Evolutionary conservation across 2,113 vertebrate species (phyloP), one percentile per base, ranked within the genome.

Genomic region (Macrotus californicus): DNA sequence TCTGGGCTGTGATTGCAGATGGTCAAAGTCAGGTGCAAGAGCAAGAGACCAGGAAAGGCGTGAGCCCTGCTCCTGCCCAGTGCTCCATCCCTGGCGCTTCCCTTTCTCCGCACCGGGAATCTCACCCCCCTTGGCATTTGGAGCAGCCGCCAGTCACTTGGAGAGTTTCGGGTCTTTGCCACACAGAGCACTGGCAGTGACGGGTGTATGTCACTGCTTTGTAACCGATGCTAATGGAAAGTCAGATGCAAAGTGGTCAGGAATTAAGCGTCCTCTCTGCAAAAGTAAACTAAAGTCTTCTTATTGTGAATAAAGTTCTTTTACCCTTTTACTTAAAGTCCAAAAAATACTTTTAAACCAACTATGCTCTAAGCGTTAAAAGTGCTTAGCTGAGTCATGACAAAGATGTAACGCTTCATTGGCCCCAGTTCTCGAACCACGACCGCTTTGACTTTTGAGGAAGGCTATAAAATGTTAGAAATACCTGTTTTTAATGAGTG

Each of bases 301-400:
- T 72, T 43, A 36, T 29, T 16, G 39, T 56, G 36, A 75, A 59
- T 56, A 89, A 67, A 67, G 7, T 56, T 72, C 24, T 86, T 54
- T 73, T n/a, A 54, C 66, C 48, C 41, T 88, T 87, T 92, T 56
- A 29, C 75, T 59, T 14, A 56, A 50, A 75, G n/a, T 96, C 59
- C 43, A 59, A 72, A 76, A 39, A 36, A 48, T 24, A 14, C 2
- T 75, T 67, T 77, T 39, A 22, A 61, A 6, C 11, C 26, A 29
- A 6, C 72, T 34, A 18, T 14, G 3, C 8, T 72, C 48, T 84
- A 26, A 94, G 29, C 79, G 73, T 89, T 67, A 41, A 89, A 73
- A 21, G 67, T 24, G 66, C 92, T 59, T 67, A 79, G 18, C 22
- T 75, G 84, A 52, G 43, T 83, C 39, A 36, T 36, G 36, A 39